A percentile compares a stretch with the other conserved stretches of the same genome.
These are phyloP conservation scores for Dendropsophus ebraccatus DNA, from an alignment of 2,113 vertebrate species.

Conservation along the genomic window DNA sequence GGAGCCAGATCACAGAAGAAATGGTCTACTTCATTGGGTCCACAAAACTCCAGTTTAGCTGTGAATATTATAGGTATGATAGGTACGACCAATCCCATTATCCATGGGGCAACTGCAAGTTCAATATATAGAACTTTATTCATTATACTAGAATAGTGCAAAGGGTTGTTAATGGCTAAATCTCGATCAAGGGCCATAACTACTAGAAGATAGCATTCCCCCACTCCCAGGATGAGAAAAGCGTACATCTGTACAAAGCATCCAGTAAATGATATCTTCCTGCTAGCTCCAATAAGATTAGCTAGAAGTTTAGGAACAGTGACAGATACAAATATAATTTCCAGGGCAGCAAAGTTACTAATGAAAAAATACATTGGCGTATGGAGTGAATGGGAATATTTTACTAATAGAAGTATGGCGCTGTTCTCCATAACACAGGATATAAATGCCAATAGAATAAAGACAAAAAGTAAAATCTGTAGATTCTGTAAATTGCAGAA, in stretches of 20 bases:
- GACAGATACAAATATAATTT: slow-evolving; percentile 59
- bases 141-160: slow-evolving; percentile 54
- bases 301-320: slow-evolving; percentile 61
- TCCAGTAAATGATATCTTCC: slow-evolving; percentile 51
- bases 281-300: slow-evolving; percentile 52
- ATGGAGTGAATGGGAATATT: slow-evolving; percentile 26
- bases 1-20: slow-evolving; percentile 30
- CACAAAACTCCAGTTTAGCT: not conserved
- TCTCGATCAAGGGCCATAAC: slow-evolving; percentile 61
- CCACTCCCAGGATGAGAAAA: slow-evolving; percentile 57
- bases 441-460: not conserved
- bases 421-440: not conserved
- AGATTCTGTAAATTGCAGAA: slow-evolving; percentile 6
- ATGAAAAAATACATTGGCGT: slow-evolving; percentile 64
- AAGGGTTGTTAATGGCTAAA: slow-evolving; percentile 58
- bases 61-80: not conserved
- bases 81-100: not conserved
- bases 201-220: slow-evolving; percentile 59
- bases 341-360: slow-evolving; percentile 60
- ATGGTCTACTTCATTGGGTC: slow-evolving; percentile 24
- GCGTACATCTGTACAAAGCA: slow-evolving; percentile 59
- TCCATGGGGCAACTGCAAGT: not conserved
- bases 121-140: not conserved
- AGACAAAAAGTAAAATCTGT: slow-evolving; percentile 7
- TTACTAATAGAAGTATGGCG: not conserved